Evolutionary conservation across 2,113 vertebrate genomes (phyloP), one percentile per base, ranked within the genome.

Genomic region (Corvus cornix): DNA sequence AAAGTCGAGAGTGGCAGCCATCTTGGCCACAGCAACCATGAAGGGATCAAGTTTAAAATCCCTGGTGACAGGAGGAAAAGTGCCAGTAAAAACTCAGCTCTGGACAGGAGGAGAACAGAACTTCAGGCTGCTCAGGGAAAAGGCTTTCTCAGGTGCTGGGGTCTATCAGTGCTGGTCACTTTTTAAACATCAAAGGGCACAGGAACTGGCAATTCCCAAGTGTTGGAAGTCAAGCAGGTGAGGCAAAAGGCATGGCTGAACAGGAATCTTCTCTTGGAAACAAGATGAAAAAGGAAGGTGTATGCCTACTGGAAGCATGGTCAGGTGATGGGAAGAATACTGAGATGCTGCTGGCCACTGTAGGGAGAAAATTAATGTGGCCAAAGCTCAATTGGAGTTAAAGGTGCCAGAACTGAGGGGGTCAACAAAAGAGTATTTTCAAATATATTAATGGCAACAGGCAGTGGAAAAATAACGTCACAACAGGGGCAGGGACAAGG

Each of bases 1-100:
- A 37, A 37, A 4, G 21, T 20, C 0, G 0, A 39, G 35, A 82
- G 9, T 28, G 44, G 23, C 0, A 1, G 22, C n/a, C 0, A 1
- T 41, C 43, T 59, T 69, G 43, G 18, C 35, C 30, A 69, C 44
- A 69, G 79, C 35, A 28, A 6, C 35, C 27, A n/a, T 1, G 2
- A 28, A 58, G 53, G 18, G 30, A 28, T 41, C 0, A 1, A 82
- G 30, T 49, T 49, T 41, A n/a, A 59, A 59, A 69, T n/a, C 35
- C 15, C 35, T 51, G 24, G 23, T 49, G 30, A 7, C 11, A 23
- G 55, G 44, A 59, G 44, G 43, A 49, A 41, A 69, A 69, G 35
- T 28, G 23, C 64, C 35, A 28, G 35, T 24, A 81, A 49, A 81
- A n/a, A 30, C 44, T 49, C 53, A n/a, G 52, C 44, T 59, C 14